Conservation (phyloP, 1,140 invertebrate genomes). For the Cydia amplana region DNA sequence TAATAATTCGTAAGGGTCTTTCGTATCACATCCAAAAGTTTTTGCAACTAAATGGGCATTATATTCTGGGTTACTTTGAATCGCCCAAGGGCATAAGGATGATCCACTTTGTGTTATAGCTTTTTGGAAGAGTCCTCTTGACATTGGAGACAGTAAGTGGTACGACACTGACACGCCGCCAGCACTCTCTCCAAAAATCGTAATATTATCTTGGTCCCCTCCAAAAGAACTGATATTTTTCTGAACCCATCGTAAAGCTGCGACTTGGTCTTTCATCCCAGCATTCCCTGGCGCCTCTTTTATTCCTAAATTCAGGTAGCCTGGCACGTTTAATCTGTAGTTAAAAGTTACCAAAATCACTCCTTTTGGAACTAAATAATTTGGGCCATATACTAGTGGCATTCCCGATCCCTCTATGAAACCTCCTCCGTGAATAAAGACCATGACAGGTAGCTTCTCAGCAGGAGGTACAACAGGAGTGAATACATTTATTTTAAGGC, state of each 20-base stretch:
- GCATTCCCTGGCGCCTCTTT: slow-evolving; percentile 74
- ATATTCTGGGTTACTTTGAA: slow-evolving; percentile 54
- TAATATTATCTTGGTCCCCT: slow-evolving; percentile 73
- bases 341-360: slow-evolving; percentile 88
- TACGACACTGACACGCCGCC: slow-evolving; percentile 74
- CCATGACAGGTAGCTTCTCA: slow-evolving; percentile 58
- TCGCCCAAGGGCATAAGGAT: slow-evolving; percentile 67
- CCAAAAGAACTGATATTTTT: slow-evolving; percentile 71
- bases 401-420: slow-evolving; percentile 77
- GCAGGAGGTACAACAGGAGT: slow-evolving; percentile 49
- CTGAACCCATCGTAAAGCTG: slow-evolving; percentile 73
- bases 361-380: slow-evolving; percentile 81
- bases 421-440: slow-evolving; percentile 81
- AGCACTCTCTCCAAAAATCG: slow-evolving; percentile 77
- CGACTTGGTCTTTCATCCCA: slow-evolving; percentile 75
- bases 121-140: slow-evolving; percentile 78
- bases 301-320: slow-evolving; percentile 69
- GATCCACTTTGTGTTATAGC: slow-evolving; percentile 81
- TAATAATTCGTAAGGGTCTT: slow-evolving; percentile 33
- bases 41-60: slow-evolving; percentile 58
- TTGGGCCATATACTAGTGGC: slow-evolving; percentile 77
- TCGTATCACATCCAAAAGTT: slow-evolving; percentile 36
- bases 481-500: slow-evolving; percentile 63
- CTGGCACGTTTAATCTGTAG: slow-evolving; percentile 85
- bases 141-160: slow-evolving; percentile 78